Base-by-base conservation (phyloP, 2,888 invertebrate species). In the Limenitis camilla region DNA sequence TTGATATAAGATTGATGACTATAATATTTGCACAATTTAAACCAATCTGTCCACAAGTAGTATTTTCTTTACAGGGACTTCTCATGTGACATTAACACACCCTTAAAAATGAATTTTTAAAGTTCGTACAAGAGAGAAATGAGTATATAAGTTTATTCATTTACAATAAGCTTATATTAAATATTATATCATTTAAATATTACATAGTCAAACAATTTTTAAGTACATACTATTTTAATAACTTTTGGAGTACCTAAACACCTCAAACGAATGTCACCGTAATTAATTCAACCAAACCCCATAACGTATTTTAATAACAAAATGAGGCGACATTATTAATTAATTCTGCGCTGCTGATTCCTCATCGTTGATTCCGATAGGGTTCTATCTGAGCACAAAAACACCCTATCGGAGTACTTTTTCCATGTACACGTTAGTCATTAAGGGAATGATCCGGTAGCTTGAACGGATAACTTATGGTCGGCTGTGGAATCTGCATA, bases 401-500 rank as follows among this genome's bases (percentile, higher is more conserved):
- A 66, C 71, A 63, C 76, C 74, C 76, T 64, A 65, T 63, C 62
- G 63, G 60, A 73, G 74, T 70, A 76, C 76, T 72, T 72, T 77
- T 73, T 76, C 74, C 77, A 77, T 81, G 80, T 78, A 78, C 77
- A 78, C 74, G 72, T 66, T 74, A 73, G 72, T 80, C 81, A 84
- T 84, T 84, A 81, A 78, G 75, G 74, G 74, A 72, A 78, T 85
- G 84, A 85, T 84, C 81, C 84, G 76, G 76, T 76, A 68, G 65
- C 68, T 68, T 71, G 76, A 78, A 74, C 77, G 81, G 78, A 79
- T 84, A 85, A 86, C 85, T 85, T 87, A 85, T 84, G 85, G 81
- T 78, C 72, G 78, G 78, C 69, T 71, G 70, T 77, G 75, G 78
- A 84, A 86, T 87, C 83, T 86, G 84, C 86, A 87, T 87, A 84